Evolutionary conservation across 2,797 vertebrate species (phyloP).

Genomic region (Spinus olivaceus): DNA sequence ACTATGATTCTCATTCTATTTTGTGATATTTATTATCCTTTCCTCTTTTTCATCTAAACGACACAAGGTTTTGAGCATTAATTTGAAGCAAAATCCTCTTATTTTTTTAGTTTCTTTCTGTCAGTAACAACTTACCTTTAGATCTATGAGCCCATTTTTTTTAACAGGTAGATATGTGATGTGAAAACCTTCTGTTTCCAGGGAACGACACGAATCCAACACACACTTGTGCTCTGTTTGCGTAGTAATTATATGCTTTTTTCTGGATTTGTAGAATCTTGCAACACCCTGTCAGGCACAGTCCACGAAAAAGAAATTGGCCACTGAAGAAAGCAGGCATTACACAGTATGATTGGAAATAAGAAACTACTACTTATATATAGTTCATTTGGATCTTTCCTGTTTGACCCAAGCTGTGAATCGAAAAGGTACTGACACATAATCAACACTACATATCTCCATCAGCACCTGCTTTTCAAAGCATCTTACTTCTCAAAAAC

Average conservation of each 20-base stretch:
- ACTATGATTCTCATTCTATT: background rate
- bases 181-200: constrained; percentile 92
- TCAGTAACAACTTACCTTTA: constrained; percentile 79
- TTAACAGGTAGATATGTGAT: constrained; percentile 91
- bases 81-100: background rate
- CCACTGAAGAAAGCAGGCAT: background rate
- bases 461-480: background rate
- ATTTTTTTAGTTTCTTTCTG: background rate
- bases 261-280: constrained; percentile 91
- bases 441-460: background rate
- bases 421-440: background rate
- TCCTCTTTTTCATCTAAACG: background rate
- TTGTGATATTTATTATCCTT: background rate
- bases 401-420: background rate
- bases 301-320: background rate
- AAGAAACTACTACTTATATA: background rate
- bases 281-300: constrained; percentile 85
- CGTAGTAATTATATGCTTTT: constrained; percentile 91
- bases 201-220: constrained; percentile 92
- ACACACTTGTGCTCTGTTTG: constrained; percentile 98
- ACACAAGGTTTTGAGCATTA: background rate
- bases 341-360: background rate
- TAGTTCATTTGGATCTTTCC: background rate
- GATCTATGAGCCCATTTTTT: constrained; percentile 86
- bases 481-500: background rate